Evolutionary conservation across 2,888 invertebrate genomes (phyloP).

Genomic region (Copidosoma aretas): DNA sequence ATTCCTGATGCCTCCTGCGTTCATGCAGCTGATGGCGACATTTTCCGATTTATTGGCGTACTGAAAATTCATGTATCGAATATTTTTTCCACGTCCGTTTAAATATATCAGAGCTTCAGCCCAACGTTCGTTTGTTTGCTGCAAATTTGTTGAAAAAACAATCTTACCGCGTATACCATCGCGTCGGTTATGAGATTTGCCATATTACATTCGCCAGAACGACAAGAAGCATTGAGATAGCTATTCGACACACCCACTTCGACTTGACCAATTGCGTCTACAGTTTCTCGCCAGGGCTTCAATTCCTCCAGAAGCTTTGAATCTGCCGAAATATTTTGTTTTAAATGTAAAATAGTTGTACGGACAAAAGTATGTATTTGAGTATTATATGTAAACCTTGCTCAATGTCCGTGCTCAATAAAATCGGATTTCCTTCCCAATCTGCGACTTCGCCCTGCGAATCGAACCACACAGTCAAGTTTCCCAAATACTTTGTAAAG

Average conservation of each 20-base stretch:
- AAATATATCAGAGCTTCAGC: no score
- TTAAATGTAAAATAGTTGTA: background rate
- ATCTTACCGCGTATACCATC: constrained; percentile 71
- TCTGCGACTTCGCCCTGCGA: constrained; percentile 69
- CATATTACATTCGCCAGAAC: constrained; percentile 73
- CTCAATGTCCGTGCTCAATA: constrained; percentile 68
- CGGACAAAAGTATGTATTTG: no score
- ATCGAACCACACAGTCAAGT: constrained; percentile 76
- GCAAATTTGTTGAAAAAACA: no score
- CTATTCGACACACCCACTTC: constrained; percentile 70
- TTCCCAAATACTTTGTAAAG: constrained; percentile 77
- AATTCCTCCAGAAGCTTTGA: constrained; percentile 67
- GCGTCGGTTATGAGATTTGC: constrained; percentile 79
- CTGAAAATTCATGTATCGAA: constrained; percentile 61
- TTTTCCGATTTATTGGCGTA: constrained; percentile 63
- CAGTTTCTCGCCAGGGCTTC: constrained; percentile 67
- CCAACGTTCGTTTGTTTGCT: no score
- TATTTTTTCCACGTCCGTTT: background rate
- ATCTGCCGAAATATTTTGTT: constrained; percentile 62
- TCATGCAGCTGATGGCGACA: constrained; percentile 72
- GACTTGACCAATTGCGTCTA: constrained; percentile 66
- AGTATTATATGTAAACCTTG: constrained; percentile 65
- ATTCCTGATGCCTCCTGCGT: constrained; percentile 75
- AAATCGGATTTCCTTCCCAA: constrained; percentile 78
- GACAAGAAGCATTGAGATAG: constrained; percentile 67